A percentile compares a stretch with the other conserved stretches of the same genome.
These are phyloP conservation scores for Falco punctatus DNA, from an alignment of 2,113 vertebrate species.

Conservation along the genomic window DNA sequence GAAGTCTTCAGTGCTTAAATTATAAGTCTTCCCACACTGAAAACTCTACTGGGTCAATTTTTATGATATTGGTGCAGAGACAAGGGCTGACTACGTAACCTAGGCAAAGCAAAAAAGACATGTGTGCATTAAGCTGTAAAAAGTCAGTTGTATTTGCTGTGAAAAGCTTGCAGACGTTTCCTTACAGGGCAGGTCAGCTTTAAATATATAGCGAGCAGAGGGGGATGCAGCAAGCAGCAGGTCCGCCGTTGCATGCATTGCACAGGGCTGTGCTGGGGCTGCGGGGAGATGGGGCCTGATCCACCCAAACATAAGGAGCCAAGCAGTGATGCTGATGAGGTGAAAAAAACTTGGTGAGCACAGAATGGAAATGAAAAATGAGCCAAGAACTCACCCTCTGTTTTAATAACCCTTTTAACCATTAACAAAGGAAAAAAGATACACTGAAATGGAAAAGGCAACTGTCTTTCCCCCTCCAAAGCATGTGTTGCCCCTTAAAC, in stretches of 20 bases:
- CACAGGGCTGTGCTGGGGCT: not conserved
- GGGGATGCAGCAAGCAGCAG: not conserved
- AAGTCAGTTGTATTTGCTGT: not conserved
- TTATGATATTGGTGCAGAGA: not conserved
- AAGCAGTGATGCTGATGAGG: no score
- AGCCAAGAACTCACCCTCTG: not conserved
- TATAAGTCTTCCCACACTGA: not conserved
- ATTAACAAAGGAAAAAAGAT: not conserved
- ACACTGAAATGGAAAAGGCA: not conserved
- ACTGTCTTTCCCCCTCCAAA: not conserved
- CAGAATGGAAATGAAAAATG: not conserved
- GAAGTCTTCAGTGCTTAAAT: not conserved
- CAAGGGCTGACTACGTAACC: rapidly evolving
- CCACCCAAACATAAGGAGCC: not conserved
- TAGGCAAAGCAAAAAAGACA: not conserved
- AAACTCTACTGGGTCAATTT: not conserved
- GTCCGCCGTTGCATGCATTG: no score
- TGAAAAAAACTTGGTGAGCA: not conserved
- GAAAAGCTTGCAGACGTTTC: not conserved
- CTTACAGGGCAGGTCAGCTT: not conserved
- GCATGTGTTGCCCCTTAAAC: not conserved
- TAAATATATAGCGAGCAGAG: rapidly evolving
- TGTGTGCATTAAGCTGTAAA: not conserved
- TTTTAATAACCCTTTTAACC: not conserved
- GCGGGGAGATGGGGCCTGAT: no score